Evolutionary conservation across 2,797 vertebrate genomes (phyloP).

Genomic region (Alca torda): DNA sequence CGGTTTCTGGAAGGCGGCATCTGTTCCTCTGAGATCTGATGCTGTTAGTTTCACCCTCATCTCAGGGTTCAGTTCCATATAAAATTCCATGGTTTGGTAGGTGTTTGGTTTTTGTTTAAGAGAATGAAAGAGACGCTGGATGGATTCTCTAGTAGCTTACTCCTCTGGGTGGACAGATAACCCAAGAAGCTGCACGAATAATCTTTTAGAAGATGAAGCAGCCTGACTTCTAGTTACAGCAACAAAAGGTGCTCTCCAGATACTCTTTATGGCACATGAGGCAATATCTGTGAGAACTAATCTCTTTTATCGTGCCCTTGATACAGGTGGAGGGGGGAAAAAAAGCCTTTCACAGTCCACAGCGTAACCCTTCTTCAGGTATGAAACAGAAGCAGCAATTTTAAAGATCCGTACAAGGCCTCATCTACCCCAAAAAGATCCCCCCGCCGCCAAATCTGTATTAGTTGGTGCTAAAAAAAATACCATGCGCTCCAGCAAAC

Average conservation of each 20-base stretch:
- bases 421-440: not conserved
- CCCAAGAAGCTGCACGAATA: not conserved
- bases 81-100: rapidly evolving
- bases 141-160: not conserved
- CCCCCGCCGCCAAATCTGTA: rapidly evolving
- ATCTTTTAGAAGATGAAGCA: not conserved
- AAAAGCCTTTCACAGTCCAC: too few relatives aligned
- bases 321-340: not conserved
- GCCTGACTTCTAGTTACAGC: not conserved
- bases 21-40: not conserved
- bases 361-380: not conserved
- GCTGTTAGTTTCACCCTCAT: not conserved
- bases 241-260: not conserved
- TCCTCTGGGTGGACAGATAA: not conserved
- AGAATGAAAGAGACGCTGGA: not conserved
- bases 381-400: not conserved
- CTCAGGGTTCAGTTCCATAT: not conserved
- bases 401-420: not conserved
- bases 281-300: not conserved
- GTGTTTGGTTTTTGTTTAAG: not conserved
- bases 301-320: not conserved
- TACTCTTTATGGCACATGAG: not conserved
- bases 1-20: not conserved
- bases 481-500: not conserved
- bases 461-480: not conserved